These are phyloP conservation scores for Drosophila tristis DNA, from an alignment of 1,140 invertebrate genomes.

Conservation along the genomic window DNA sequence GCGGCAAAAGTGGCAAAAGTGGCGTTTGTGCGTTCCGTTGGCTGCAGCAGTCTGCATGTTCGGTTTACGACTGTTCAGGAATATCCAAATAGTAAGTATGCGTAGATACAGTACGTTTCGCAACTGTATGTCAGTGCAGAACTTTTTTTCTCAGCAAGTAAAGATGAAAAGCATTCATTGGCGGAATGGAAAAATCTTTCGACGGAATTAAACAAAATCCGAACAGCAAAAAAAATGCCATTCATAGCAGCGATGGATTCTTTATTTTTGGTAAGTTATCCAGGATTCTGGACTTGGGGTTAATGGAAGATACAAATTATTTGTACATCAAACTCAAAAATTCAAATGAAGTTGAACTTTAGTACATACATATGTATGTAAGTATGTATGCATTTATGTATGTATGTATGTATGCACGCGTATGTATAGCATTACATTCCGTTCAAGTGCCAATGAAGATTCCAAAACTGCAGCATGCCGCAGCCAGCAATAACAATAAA, in stretches of 20 bases:
- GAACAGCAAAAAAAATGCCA: background rate
- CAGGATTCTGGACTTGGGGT: too few relatives aligned
- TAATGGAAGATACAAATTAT: too few relatives aligned
- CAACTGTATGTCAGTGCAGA: background rate
- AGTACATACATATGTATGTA: too few relatives aligned
- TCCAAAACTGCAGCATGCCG: slow-evolving; percentile 28
- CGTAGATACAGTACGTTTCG: slow-evolving; percentile 1
- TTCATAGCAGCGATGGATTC: too few relatives aligned
- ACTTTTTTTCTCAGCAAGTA: background rate
- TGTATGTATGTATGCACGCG: background rate
- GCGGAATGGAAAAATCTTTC: too few relatives aligned
- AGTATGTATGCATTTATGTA: slow-evolving; percentile 2
- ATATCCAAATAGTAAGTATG: slow-evolving; percentile 27
- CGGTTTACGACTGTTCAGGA: slow-evolving; percentile 47
- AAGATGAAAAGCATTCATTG: too few relatives aligned
- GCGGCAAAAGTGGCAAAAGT: too few relatives aligned
- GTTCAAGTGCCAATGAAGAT: slow-evolving; percentile 62
- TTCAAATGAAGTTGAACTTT: too few relatives aligned
- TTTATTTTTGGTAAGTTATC: too few relatives aligned
- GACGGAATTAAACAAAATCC: background rate
- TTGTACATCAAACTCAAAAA: too few relatives aligned
- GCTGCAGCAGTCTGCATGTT: slow-evolving; percentile 23
- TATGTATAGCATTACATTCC: slow-evolving; percentile 12
- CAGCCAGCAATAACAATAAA: slow-evolving; percentile 33
- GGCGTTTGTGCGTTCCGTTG: slow-evolving; percentile 29